phyloP scores from a whole-genome alignment of 2,797 vertebrate species.

The Alosa sapidissima region DNA sequence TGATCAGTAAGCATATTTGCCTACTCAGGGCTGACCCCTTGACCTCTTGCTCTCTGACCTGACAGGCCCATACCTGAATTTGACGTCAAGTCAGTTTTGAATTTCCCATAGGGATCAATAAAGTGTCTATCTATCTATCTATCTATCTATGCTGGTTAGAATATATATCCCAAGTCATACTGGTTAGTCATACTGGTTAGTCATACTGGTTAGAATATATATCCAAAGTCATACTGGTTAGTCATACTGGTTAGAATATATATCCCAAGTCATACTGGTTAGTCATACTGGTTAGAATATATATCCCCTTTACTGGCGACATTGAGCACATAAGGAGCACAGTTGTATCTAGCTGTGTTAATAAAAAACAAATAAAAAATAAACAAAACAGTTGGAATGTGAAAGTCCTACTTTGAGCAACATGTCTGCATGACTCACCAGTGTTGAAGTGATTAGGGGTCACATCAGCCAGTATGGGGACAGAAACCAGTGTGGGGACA shows the following conservation, averaged over 20 bases:
- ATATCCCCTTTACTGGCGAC: no score
- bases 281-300: no score
- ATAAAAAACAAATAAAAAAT: not conserved
- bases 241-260: no score
- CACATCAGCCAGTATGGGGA: not conserved
- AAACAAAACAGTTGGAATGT: not conserved
- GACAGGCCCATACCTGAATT: not conserved
- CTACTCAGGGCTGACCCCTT: slow-evolving; percentile 6
- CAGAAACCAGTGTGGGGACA: not conserved
- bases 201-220: no score
- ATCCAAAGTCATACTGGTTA: no score
- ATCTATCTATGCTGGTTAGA: no score
- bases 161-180: no score
- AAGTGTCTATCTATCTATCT: no score
- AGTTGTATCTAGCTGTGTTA: not conserved
- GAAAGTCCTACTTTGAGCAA: no score
- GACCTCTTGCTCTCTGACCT: not conserved
- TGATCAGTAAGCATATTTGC: not conserved
- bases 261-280: no score
- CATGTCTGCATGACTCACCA: not conserved
- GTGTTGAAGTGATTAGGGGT: not conserved
- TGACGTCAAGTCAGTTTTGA: not conserved
- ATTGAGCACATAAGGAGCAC: not conserved
- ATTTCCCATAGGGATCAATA: no score
- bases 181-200: no score